Evolutionary conservation across 2,797 vertebrate genomes (phyloP).

Genomic region (Amblyopsis hoosieri): DNA sequence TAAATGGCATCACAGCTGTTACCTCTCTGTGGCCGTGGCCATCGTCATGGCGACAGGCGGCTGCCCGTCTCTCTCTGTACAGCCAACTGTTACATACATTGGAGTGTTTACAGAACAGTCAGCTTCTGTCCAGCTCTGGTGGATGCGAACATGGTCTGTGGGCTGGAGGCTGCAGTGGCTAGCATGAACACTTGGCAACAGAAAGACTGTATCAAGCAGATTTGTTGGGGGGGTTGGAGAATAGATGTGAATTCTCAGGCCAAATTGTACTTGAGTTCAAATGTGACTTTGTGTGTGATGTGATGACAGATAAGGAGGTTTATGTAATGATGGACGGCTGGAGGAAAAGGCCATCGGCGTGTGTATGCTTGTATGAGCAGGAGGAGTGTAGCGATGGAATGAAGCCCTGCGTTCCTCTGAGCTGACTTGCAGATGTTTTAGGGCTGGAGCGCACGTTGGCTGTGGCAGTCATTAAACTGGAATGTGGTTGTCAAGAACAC

Average conservation of each 20-base stretch:
- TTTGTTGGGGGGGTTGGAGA: too few species aligned
- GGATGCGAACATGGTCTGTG: too few species aligned
- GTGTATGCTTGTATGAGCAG: slow-evolving; percentile 35
- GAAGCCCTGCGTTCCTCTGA: slow-evolving; percentile 25
- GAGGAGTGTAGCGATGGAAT: slow-evolving; percentile 26
- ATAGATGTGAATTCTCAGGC: too few species aligned
- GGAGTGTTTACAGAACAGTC: not conserved
- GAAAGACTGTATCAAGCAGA: too few species aligned
- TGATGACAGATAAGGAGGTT: not conserved
- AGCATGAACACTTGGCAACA: too few species aligned
- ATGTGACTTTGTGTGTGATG: not conserved
- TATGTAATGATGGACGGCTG: not conserved
- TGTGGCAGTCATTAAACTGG: slow-evolving; percentile 35
- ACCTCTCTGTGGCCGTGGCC: slow-evolving; percentile 47
- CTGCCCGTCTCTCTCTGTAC: slow-evolving; percentile 5
- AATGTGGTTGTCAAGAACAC: slow-evolving; percentile 45
- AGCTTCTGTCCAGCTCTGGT: too few species aligned
- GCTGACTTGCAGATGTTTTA: slow-evolving; percentile 48
- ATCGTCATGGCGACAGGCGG: slow-evolving; percentile 34
- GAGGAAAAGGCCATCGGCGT: not conserved
- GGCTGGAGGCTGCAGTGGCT: too few species aligned
- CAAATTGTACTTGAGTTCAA: too few species aligned
- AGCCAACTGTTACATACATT: slow-evolving; percentile 37
- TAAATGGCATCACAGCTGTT: slow-evolving; percentile 45
- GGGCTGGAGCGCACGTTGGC: slow-evolving; percentile 17